phyloP scores from a whole-genome alignment of 2,888 invertebrate genomes.

The Gandaritis pyraliata region DNA sequence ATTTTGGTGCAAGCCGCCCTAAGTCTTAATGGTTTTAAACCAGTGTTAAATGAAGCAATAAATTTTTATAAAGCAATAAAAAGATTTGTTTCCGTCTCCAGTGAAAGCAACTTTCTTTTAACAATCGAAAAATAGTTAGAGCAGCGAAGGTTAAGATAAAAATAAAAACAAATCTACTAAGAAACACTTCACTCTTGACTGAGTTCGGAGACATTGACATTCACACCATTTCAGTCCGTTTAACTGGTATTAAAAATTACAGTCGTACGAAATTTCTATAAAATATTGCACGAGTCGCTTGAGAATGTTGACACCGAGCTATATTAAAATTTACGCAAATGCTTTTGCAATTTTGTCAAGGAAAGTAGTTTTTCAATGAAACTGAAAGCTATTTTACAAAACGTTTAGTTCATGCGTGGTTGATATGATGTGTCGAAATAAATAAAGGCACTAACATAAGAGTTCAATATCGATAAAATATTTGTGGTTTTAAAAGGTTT shows the following conservation, averaged over 20 bases:
- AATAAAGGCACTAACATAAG: background rate
- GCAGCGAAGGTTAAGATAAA: background rate
- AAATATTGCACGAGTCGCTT: conserved; percentile 51
- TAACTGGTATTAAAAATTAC: conserved; percentile 33
- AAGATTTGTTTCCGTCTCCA: conserved; percentile 17
- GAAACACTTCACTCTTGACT: conserved; percentile 50
- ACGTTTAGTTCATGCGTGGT: background rate
- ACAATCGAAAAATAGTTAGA: conserved; percentile 22
- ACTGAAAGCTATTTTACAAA: conserved; percentile 1
- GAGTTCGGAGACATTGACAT: conserved; percentile 72
- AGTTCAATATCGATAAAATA: no score
- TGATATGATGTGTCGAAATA: background rate
- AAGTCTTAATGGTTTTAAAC: no score
- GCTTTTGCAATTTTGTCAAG: conserved; percentile 55
- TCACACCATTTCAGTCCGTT: conserved; percentile 47
- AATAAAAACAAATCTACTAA: conserved; percentile 17
- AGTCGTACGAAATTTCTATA: conserved; percentile 56
- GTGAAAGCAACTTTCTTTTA: conserved; percentile 32
- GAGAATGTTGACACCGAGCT: conserved; percentile 59
- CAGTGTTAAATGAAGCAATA: no score
- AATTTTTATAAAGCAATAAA: conserved; percentile 27
- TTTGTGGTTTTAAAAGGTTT: no score
- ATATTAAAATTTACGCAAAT: conserved; percentile 73
- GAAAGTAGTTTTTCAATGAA: conserved; percentile 37
- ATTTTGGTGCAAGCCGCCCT: no score